A percentile compares a stretch with the other conserved stretches of the same genome.
Conservation (phyloP, 2,113 vertebrate species). For the Heptranchias perlo region DNA sequence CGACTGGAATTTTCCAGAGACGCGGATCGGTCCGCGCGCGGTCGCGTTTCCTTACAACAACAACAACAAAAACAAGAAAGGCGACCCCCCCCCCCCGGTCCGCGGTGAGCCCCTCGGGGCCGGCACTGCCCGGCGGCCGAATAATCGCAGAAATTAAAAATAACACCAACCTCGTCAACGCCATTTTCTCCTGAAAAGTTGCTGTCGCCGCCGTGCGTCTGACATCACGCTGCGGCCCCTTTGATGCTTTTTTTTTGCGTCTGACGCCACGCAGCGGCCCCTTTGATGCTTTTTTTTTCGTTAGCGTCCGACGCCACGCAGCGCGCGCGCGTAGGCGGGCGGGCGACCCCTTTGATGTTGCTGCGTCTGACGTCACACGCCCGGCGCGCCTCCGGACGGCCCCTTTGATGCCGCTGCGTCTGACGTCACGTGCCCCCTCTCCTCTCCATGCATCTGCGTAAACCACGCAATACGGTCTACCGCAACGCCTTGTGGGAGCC, state of each 20-base stretch:
- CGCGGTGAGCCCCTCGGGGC: no score
- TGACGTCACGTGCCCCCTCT: background rate
- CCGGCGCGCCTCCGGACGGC: background rate
- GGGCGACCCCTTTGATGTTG: background rate
- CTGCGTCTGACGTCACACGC: background rate
- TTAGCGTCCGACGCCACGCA: background rate
- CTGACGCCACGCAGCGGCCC: no score
- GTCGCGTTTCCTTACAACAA: background rate
- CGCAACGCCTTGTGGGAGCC: background rate
- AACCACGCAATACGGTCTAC: background rate
- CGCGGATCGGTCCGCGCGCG: background rate
- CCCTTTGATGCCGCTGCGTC: background rate
- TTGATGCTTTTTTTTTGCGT: no score
- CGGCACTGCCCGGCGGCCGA: background rate
- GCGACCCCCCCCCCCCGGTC: no score
- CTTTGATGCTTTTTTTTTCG: background rate
- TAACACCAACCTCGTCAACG: conserved; percentile 30
- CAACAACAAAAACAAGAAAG: no score
- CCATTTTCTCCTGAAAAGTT: background rate
- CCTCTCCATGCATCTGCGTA: background rate
- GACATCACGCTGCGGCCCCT: background rate
- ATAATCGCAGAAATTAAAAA: background rate
- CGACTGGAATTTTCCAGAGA: background rate
- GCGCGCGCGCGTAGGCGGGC: no score
- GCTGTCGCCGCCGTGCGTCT: background rate